phyloP scores from a whole-genome alignment of 2,888 invertebrate genomes.

The Leucophenga montana region DNA sequence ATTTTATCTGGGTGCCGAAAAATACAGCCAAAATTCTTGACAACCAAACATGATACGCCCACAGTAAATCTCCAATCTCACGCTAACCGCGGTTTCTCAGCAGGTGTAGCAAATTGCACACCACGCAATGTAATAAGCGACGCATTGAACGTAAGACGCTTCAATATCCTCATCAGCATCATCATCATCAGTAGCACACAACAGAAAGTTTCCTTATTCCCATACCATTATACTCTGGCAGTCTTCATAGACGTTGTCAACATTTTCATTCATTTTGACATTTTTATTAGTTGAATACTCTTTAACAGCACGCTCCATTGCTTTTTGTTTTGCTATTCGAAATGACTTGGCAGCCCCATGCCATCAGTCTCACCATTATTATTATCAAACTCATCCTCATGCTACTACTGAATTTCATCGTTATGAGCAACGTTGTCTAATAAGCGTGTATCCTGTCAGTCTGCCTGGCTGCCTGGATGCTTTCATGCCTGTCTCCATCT shows the following conservation, averaged over 20 bases:
- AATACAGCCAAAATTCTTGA: slow-evolving; percentile 29
- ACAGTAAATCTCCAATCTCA: slow-evolving; percentile 38
- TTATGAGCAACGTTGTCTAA: slow-evolving; percentile 42
- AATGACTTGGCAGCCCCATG: not conserved
- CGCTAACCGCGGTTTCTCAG: slow-evolving; percentile 34
- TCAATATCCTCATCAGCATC: slow-evolving; percentile 37
- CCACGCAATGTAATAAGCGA: not conserved
- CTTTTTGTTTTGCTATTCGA: slow-evolving; percentile 25
- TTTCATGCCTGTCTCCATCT: slow-evolving; percentile 25
- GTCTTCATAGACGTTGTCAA: slow-evolving; percentile 51
- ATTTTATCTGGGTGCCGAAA: slow-evolving; percentile 15
- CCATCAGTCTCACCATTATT: not conserved
- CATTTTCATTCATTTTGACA: slow-evolving; percentile 67
- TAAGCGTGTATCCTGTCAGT: slow-evolving; percentile 60
- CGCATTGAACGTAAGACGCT: not conserved
- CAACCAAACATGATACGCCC: no score
- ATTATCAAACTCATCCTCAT: slow-evolving; percentile 13
- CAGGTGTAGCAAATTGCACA: slow-evolving; percentile 60
- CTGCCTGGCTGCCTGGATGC: slow-evolving; percentile 17
- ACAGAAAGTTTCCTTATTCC: not conserved
- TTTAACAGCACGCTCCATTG: slow-evolving; percentile 66
- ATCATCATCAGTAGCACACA: slow-evolving; percentile 9
- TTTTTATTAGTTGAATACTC: slow-evolving; percentile 67
- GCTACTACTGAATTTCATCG: not conserved
- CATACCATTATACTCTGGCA: no score